phyloP scores from a whole-genome alignment of 2,797 vertebrate species.

The Lepidocolaptes lacrymiger region DNA sequence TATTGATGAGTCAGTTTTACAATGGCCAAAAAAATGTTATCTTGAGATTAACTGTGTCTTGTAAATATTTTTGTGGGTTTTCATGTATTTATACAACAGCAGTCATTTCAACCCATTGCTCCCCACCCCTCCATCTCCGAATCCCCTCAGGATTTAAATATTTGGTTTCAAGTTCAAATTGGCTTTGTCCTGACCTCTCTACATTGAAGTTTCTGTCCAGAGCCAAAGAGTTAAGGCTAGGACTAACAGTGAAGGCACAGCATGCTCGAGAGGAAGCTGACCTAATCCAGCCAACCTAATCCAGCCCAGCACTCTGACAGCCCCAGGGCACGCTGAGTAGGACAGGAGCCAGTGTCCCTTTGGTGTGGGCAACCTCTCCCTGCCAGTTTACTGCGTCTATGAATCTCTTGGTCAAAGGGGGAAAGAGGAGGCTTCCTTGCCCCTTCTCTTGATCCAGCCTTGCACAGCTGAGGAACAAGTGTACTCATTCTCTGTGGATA shows the following conservation, averaged over 20 bases:
- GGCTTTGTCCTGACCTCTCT: conserved; percentile 36
- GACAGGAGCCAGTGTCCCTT: neutral
- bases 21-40: conserved; percentile 63
- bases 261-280: fast-evolving
- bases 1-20: conserved; percentile 69
- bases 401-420: neutral
- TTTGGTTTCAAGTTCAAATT: conserved; percentile 57
- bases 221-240: conserved; percentile 1
- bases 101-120: neutral
- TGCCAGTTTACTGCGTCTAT: neutral
- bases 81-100: conserved; percentile 60
- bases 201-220: conserved; percentile 10
- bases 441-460: neutral
- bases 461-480: neutral
- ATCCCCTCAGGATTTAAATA: conserved; percentile 43
- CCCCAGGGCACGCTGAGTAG: fast-evolving
- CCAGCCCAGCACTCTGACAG: fast-evolving
- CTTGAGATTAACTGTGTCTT: conserved; percentile 73
- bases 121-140: neutral
- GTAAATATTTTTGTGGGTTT: conserved; percentile 61
- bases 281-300: fast-evolving
- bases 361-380: fast-evolving
- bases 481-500: neutral
- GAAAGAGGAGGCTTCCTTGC: neutral
- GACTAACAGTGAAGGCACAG: neutral